A percentile compares a stretch with the other conserved stretches of the same genome.
Conservation (phyloP, 2,797 vertebrate species). For the Cheirogaleus major region DNA sequence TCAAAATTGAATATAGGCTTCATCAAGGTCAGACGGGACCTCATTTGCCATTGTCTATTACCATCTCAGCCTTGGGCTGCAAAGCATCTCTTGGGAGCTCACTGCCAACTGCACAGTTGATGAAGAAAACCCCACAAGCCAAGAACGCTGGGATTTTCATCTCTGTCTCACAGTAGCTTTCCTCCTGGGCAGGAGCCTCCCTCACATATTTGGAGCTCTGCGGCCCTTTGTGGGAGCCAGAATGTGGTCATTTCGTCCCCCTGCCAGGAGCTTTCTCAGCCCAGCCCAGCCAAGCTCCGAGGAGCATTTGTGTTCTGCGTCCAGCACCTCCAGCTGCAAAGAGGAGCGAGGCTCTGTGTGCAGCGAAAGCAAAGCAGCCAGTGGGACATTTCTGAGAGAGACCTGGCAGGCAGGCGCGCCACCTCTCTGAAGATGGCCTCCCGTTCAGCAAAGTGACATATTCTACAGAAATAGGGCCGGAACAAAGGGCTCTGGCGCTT, state of each 20-base stretch:
- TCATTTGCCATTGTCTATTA: background rate
- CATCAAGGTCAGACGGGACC: background rate
- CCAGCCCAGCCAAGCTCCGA: background rate
- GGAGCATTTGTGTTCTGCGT: background rate
- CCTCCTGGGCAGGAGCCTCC: background rate
- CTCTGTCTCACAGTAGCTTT: background rate
- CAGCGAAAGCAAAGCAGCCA: background rate
- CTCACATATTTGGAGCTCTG: background rate
- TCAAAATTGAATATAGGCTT: background rate
- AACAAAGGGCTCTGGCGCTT: background rate
- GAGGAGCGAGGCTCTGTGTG: background rate
- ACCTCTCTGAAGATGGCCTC: background rate
- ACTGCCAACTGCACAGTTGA: background rate
- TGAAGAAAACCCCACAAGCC: background rate
- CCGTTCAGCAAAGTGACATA: background rate
- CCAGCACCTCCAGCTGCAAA: background rate
- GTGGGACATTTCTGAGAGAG: conserved; percentile 14
- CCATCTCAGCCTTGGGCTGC: background rate
- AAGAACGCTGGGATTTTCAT: background rate
- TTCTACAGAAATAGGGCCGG: background rate
- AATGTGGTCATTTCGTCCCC: background rate
- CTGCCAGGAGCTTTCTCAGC: background rate
- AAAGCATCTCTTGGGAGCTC: background rate
- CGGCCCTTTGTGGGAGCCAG: background rate
- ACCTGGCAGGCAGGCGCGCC: background rate